Evolutionary conservation across 2,888 invertebrate genomes (phyloP).

Genomic region (Stenichneumon culpator): DNA sequence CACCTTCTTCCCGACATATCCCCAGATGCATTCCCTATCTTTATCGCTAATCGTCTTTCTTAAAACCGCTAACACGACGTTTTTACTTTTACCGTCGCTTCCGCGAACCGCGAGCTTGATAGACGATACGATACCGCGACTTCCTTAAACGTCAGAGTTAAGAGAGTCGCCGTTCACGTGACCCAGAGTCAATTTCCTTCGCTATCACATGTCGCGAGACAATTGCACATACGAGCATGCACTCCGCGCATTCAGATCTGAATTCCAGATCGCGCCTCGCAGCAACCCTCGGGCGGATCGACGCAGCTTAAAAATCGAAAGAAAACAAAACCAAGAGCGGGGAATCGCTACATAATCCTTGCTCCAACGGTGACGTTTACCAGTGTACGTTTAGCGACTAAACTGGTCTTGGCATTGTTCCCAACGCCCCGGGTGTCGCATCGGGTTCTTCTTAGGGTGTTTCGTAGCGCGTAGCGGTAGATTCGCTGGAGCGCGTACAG

Average conservation of each 20-base stretch:
- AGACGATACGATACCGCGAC: background rate
- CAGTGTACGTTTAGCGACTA: conserved; percentile 47
- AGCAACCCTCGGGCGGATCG: background rate
- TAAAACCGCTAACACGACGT: conserved; percentile 17
- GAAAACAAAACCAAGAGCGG: background rate
- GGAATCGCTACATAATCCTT: background rate
- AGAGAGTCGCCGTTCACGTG: background rate
- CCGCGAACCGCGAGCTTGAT: background rate
- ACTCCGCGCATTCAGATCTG: background rate
- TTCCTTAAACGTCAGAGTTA: background rate
- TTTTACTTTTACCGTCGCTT: background rate
- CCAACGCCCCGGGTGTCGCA: conserved; percentile 48
- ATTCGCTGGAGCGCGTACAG: background rate
- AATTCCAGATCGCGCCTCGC: background rate
- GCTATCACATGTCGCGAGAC: conserved; percentile 21
- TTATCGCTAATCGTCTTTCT: conserved; percentile 40
- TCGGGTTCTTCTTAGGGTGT: conserved; percentile 26
- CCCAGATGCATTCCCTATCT: conserved; percentile 24
- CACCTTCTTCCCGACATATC: conserved; percentile 27
- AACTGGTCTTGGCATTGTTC: conserved; percentile 52
- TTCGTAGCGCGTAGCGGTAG: background rate
- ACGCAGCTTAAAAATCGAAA: background rate
- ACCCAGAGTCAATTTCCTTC: conserved; percentile 22
- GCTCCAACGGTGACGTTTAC: conserved; percentile 39
- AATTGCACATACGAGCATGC: background rate